A percentile compares a stretch with the other conserved stretches of the same genome.
phyloP scores from a whole-genome alignment of 2,113 vertebrate species.

The Gobiocypris rarus region DNA sequence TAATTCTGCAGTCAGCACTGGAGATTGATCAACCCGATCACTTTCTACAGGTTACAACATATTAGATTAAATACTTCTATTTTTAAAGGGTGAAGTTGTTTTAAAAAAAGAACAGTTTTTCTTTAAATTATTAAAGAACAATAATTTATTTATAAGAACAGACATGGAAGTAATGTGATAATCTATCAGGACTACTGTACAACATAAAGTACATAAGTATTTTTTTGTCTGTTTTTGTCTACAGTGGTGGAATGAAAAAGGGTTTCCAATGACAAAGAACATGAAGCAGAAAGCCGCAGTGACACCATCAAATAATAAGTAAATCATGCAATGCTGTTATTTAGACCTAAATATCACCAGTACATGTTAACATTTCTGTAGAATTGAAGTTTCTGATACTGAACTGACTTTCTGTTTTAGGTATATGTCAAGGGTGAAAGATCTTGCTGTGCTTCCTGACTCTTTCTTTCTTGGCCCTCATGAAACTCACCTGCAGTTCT shows the following conservation, averaged over 20 bases:
- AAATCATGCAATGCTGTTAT: background rate
- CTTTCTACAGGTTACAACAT: slow-evolving; percentile 53
- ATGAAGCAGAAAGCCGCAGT: slow-evolving; percentile 18
- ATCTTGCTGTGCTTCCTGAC: slow-evolving; percentile 42
- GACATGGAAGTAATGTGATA: background rate
- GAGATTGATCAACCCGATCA: slow-evolving; percentile 41
- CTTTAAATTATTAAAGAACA: no score
- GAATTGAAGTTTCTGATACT: background rate
- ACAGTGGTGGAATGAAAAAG: slow-evolving; percentile 58
- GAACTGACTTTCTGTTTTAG: background rate
- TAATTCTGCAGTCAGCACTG: slow-evolving; percentile 18
- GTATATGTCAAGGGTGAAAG: slow-evolving; percentile 19
- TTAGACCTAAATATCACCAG: background rate
- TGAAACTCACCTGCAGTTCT: slow-evolving; percentile 69
- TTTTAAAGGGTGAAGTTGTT: background rate
- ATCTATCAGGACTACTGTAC: background rate
- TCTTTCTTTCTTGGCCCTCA: slow-evolving; percentile 56
- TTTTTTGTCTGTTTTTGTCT: background rate
- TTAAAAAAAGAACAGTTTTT: background rate
- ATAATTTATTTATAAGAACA: background rate
- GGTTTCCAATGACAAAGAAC: slow-evolving; percentile 16
- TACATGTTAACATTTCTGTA: no score
- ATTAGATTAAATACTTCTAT: background rate
- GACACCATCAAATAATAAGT: background rate
- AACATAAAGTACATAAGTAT: no score